Evolutionary conservation across 1,140 invertebrate species (phyloP), one percentile per base, ranked within the genome.

Genomic region (Choristoneura fumiferana): DNA sequence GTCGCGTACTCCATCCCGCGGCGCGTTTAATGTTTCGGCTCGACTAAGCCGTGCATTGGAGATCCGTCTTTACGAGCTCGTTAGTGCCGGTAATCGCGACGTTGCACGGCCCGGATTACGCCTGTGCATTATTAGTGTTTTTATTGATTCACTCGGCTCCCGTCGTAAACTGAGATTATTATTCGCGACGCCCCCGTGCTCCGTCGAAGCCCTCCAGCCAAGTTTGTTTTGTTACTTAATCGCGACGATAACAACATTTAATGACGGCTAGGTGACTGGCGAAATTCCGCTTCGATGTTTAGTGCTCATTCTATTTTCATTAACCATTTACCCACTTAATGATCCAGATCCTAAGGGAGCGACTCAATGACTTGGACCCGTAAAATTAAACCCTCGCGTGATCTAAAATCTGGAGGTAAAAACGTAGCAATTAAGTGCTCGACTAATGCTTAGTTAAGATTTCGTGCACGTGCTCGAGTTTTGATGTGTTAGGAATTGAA

Each of bases 51-150:
- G 57, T 85, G 85, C 85, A 84, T 79, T 61, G 81, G 74, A 78
- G 76, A 84, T 84, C 76, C 76, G 74, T 67, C 72, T 88, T 88
- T 86, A 88, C 85, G 85, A 88, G 71, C 81, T 86, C 85, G 83
- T 88, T 85, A 87, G 82, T 75, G 83, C 73, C 76, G 76, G 83
- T 86, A 85, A 85, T 84, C 82, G 76, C 80, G 67, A 67, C 69
- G 81, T 73, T 88, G 85, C 85, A 88, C 74, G 82, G 73, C 67
- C 78, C 73, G 81, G 85, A 80, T 88, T 85, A 88, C 79, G 78
- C 72, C 73, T 81, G 81, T 88, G 85, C 85, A 88, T 88, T 88
- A 88, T 88, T 88, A 88, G 85, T 88, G 85, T 88, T 88, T 88
- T 88, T 88, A 88, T 88, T 88, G 85, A 88, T 88, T 88, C 81